Evolutionary conservation across 2,113 vertebrate genomes (phyloP).

Genomic region (Nyctibius bracteatus): DNA sequence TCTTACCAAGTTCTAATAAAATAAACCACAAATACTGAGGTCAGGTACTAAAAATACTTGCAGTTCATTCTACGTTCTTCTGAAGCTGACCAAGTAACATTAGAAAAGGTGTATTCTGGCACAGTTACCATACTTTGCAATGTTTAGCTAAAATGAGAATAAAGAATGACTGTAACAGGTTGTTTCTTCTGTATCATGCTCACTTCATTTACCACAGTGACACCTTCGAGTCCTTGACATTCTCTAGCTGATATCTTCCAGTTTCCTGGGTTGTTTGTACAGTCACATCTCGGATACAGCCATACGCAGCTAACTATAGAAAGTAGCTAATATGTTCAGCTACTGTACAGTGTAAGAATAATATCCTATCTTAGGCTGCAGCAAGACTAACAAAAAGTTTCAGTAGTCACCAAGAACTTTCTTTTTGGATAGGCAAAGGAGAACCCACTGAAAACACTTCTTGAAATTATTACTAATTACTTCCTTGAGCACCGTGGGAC

Average conservation of each 20-base stretch:
- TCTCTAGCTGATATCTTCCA: background rate
- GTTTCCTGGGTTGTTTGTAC: background rate
- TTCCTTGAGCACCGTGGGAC: constrained; percentile 74
- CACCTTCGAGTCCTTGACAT: fast-evolving
- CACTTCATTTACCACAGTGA: background rate
- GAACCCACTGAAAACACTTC: constrained; percentile 84
- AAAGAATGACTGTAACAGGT: fast-evolving
- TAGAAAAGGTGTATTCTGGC: background rate
- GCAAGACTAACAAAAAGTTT: background rate
- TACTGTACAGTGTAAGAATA: background rate
- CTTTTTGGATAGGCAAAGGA: constrained; percentile 61
- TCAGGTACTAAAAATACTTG: background rate
- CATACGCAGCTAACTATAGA: background rate
- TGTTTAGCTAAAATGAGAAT: background rate
- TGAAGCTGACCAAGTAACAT: background rate
- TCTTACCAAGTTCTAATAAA: background rate
- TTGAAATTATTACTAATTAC: constrained; percentile 89
- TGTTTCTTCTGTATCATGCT: background rate
- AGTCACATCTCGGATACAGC: background rate
- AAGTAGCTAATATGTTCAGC: background rate
- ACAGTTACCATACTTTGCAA: background rate
- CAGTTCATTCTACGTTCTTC: background rate
- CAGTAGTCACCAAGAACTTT: background rate
- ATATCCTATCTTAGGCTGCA: background rate
- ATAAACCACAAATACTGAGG: background rate